These are phyloP conservation scores for Notocelia uddmanniana DNA, from an alignment of 2,888 invertebrate genomes.

Conservation along the genomic window DNA sequence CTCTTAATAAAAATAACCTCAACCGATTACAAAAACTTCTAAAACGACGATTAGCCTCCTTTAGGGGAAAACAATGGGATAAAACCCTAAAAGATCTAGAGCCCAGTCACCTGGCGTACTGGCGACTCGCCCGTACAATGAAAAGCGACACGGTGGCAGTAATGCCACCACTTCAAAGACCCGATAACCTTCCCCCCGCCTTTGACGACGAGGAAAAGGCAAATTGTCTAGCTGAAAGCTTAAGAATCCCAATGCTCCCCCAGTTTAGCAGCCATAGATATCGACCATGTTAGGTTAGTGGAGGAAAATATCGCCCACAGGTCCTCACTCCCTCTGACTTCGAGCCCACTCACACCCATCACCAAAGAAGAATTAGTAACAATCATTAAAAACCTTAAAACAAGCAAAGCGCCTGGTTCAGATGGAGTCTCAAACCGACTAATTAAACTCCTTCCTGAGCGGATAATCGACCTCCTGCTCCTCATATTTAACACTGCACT, in stretches of 20 bases:
- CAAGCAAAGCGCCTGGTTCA: background rate
- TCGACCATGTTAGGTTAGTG: too few relatives aligned
- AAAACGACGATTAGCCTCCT: background rate
- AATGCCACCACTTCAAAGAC: background rate
- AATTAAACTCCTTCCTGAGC: fast-evolving
- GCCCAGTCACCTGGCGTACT: background rate
- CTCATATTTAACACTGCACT: background rate
- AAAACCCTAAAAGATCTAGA: fast-evolving
- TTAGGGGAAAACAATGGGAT: background rate
- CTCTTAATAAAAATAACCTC: background rate
- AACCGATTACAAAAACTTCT: background rate
- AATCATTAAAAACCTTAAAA: fast-evolving
- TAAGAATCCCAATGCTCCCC: background rate
- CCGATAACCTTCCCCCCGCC: background rate
- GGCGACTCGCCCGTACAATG: background rate
- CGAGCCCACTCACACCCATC: fast-evolving
- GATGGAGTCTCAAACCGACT: background rate
- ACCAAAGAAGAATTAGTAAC: background rate
- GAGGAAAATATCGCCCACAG: background rate
- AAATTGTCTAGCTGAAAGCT: background rate
- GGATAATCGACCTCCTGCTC: fast-evolving
- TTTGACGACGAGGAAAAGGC: background rate
- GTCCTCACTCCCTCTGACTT: background rate
- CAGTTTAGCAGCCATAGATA: too few relatives aligned
- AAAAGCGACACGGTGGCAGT: background rate